Conservation (phyloP, 2,797 vertebrate genomes). For the Enteromius thamalakanensis region DNA sequence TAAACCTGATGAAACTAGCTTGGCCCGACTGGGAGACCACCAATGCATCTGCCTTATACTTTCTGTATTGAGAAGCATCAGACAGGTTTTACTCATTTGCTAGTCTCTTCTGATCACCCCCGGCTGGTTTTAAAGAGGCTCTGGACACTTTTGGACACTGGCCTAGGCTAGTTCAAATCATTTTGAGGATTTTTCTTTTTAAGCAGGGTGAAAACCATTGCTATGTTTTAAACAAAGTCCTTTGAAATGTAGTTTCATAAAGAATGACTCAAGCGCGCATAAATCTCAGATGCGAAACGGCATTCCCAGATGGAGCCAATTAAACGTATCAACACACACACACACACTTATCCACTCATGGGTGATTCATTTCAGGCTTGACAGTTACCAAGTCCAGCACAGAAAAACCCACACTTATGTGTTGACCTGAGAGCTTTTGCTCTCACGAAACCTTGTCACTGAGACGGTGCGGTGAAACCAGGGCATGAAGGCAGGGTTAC, state of each 20-base stretch:
- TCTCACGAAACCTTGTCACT: constrained; percentile 44
- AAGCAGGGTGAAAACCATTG: background rate
- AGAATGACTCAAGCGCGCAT: background rate
- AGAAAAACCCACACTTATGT: background rate
- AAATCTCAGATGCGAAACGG: constrained; percentile 5
- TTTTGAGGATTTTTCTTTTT: background rate
- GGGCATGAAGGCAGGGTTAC: constrained; percentile 29
- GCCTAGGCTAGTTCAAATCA: background rate
- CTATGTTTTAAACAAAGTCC: constrained; percentile 4
- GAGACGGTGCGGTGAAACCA: constrained; percentile 9
- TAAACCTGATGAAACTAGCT: background rate
- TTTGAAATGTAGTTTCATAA: constrained; percentile 7
- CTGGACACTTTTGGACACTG: too few species aligned
- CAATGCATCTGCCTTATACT: too few species aligned
- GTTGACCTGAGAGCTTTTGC: constrained; percentile 31
- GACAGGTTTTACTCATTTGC: too few species aligned
- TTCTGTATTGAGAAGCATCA: too few species aligned
- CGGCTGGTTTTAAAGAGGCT: too few species aligned
- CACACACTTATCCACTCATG: constrained; percentile 17
- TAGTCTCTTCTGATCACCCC: too few species aligned
- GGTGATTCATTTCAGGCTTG: constrained; percentile 32
- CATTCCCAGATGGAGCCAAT: constrained; percentile 46
- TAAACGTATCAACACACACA: constrained; percentile 8
- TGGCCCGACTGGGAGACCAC: background rate
- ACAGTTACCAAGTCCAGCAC: background rate